These are phyloP conservation scores for Caenorhabditis angaria DNA, from an alignment of 2,888 invertebrate genomes.

Conservation along the genomic window DNA sequence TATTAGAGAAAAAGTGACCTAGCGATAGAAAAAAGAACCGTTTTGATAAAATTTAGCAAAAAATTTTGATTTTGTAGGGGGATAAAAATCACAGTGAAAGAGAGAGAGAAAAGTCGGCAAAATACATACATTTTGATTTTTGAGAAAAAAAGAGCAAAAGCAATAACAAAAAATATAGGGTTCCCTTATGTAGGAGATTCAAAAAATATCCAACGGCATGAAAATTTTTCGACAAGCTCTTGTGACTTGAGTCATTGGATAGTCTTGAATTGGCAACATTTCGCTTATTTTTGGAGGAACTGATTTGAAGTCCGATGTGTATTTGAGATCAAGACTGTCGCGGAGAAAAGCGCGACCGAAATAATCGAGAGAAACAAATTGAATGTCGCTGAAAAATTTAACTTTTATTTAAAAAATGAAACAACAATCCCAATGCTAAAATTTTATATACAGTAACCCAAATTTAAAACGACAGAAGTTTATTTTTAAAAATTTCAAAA, in stretches of 20 bases:
- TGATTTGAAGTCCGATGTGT: conserved; percentile 54
- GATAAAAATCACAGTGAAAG: conserved; percentile 2
- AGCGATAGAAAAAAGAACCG: conserved; percentile 4
- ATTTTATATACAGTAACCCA: no score
- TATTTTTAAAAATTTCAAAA: no score
- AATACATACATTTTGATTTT: background rate
- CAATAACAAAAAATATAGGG: conserved; percentile 9
- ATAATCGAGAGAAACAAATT: conserved; percentile 62
- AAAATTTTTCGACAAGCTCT: conserved; percentile 66
- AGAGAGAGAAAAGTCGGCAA: no score
- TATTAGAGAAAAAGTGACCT: background rate
- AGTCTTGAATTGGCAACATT: conserved; percentile 59
- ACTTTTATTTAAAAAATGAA: no score
- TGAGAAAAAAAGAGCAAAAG: background rate
- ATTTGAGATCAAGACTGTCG: conserved; percentile 61
- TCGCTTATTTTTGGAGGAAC: conserved; percentile 62
- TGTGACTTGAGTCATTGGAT: conserved; percentile 52
- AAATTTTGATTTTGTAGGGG: background rate
- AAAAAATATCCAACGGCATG: conserved; percentile 63
- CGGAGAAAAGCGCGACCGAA: conserved; percentile 64
- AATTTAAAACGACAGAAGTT: no score
- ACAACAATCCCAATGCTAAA: no score
- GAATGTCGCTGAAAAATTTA: conserved; percentile 61
- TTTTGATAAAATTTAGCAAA: background rate
- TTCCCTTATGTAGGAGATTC: conserved; percentile 1